Percentiles rank a stretch among this genome's conserved stretches.
Evolutionary conservation across 2,797 vertebrate genomes (phyloP).

Genomic region (Rhabdophis nuchalis): DNA sequence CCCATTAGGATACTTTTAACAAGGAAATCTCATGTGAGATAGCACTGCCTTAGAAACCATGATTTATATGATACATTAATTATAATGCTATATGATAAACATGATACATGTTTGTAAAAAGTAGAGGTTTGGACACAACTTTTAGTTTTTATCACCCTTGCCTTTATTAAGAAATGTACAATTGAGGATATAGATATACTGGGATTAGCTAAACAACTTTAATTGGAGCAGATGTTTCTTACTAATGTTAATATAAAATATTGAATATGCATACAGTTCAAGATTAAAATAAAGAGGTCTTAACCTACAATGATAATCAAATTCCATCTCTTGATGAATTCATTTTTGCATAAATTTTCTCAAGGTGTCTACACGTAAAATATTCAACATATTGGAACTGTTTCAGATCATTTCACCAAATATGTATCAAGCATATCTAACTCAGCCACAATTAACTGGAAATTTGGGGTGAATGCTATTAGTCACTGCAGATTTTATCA

Average conservation of each 20-base stretch:
- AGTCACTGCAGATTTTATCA: background rate
- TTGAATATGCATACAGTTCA: background rate
- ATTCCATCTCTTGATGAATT: background rate
- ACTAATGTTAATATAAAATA: background rate
- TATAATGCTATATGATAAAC: background rate
- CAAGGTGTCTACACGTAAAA: background rate
- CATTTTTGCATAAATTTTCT: background rate
- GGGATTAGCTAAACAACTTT: background rate
- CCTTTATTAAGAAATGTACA: background rate
- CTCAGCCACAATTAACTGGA: background rate
- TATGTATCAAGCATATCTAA: background rate
- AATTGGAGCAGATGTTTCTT: background rate
- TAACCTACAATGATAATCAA: background rate
- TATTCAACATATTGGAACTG: background rate
- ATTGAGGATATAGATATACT: background rate
- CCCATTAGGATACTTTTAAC: background rate
- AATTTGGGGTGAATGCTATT: background rate
- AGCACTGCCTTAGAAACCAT: background rate
- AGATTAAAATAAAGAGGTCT: background rate
- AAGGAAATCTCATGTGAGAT: background rate
- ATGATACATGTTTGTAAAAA: background rate
- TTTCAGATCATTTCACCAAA: background rate
- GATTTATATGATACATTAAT: background rate
- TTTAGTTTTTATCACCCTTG: background rate
- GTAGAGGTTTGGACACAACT: background rate